Base-by-base conservation (phyloP, 1,140 invertebrate genomes). In the Spodoptera litura region DNA sequence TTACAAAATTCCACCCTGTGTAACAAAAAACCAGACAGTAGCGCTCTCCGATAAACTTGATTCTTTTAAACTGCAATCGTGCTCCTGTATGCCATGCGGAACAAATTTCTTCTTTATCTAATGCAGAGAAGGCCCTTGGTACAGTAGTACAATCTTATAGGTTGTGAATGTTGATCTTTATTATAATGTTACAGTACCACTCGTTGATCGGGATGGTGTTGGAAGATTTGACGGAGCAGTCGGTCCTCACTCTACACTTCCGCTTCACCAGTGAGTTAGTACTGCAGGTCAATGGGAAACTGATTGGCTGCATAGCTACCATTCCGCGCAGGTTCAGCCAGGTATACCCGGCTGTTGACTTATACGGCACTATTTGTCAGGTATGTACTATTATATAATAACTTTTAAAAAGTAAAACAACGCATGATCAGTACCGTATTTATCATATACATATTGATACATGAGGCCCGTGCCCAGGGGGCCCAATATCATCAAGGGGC, bases 241-340 rank as follows among this genome's bases (percentile, higher is more conserved):
- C 88, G 0, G 90, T 93, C 12, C 78, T 93, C 61, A 89, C 86
- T 1, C 56, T 93, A 8, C 88, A 92, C 75, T 91, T 92, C 77
- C 73, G 86, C 3, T 87, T 87, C 76, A 89, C 88, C 78, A 87
- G 89, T 71, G 90, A 91, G 13, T 81, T 93, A 15, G 82, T 88
- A 12, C 83, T 90, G 0, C 87, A 90, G 38, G 77, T 89, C 8
- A 87, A 93, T 44, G 88, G 87, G 13, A 71, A 64, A 0, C 70
- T 86, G 1, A 13, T 88, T 1, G 88, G 85, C 11, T 78, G 83
- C 31, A 81, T 91, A 12, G 92, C 82, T 12, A 75, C 75, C 2
- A 84, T 92, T 1, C 87, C 91, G 2, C 73, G 87, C 10, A 66
- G 56, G 0, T 83, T 81, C 72, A 85, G 80, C n/a, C 86, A 89